Evolutionary conservation across 2,113 vertebrate species (phyloP), one percentile per base, ranked within the genome.

Genomic region (Ascaphus truei): DNA sequence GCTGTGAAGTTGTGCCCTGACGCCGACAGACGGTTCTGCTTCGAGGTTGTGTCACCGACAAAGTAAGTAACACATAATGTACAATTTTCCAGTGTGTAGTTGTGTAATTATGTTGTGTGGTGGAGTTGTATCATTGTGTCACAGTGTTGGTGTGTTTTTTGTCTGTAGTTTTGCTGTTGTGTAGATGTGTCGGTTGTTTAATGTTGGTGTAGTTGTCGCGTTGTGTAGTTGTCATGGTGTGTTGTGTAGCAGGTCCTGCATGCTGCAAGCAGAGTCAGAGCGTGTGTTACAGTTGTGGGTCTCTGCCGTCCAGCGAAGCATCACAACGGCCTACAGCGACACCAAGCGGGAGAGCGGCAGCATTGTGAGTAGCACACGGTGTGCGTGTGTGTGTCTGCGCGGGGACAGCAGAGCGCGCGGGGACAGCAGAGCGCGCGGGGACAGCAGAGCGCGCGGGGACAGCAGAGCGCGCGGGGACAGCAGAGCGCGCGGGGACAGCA

Each of bases 31-130:
- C 84, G 94, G 0, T 95, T 93, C 79, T 94, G 93, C 82, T 96
- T 96, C 68, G 94, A 96, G 77, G 94, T 96, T 36, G 92, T 96
- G 15, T 96, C 94, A 1, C 93, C 94, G 1, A 90, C 91, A 65
- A 96, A 96, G 94, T 96, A 82, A 93, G 94, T 86, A 8, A 16
- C 16, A 29, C 26, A 5, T 5, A 33, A 48, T 4, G 16, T 18
- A 47, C 41, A 48, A 31, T 9, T 5, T 31, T 5, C 27, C 34
- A 15, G 12, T 55, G 34, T 51, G 5, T 69, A 26, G 72, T 23
- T 71, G 33, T 48, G n/a, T n/a, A n/a, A n/a, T n/a, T n/a, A n/a
- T n/a, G n/a, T n/a, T n/a, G n/a, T n/a, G n/a, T n/a, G n/a, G n/a
- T n/a, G n/a, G n/a, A n/a, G n/a, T n/a, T n/a, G n/a, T n/a, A n/a